Conservation (phyloP, 1,140 invertebrate genomes). For the Musca domestica region DNA sequence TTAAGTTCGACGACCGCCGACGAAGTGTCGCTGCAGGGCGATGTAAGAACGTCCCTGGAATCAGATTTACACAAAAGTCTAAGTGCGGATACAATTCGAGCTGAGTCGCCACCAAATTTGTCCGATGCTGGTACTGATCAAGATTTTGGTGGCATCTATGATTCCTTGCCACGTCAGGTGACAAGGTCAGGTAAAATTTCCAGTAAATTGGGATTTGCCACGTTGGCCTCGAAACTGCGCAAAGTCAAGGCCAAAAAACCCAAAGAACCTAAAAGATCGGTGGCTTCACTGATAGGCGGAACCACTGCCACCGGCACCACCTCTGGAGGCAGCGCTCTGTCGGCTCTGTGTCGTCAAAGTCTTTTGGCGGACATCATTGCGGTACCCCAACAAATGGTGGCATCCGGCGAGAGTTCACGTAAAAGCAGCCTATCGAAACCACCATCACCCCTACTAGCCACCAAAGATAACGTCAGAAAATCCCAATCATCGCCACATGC, state of each 20-base stretch:
- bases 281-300: neutral
- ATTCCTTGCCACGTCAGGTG: constrained; percentile 41
- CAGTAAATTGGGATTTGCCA: constrained; percentile 61
- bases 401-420: neutral
- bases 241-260: constrained; percentile 36
- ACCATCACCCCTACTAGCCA: neutral
- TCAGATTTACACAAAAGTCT: constrained; percentile 59
- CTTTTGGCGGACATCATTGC: constrained; percentile 38
- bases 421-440: neutral
- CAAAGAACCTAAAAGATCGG: constrained; percentile 31
- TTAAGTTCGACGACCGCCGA: constrained; percentile 13
- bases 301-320: neutral
- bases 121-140: constrained; percentile 36
- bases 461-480: constrained; percentile 34
- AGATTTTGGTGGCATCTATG: constrained; percentile 42
- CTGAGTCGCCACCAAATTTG: constrained; percentile 15
- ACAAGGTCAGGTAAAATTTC: constrained; percentile 44
- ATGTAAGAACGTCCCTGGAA: neutral
- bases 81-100: constrained; percentile 67
- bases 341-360: constrained; percentile 45
- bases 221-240: constrained; percentile 65
- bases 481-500: constrained; percentile 49
- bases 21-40: constrained; percentile 54
- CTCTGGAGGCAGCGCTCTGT: constrained; percentile 36
- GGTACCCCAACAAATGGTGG: constrained; percentile 32